These are phyloP conservation scores for Machimus atricapillus DNA, from an alignment of 2,888 invertebrate genomes.

Conservation along the genomic window DNA sequence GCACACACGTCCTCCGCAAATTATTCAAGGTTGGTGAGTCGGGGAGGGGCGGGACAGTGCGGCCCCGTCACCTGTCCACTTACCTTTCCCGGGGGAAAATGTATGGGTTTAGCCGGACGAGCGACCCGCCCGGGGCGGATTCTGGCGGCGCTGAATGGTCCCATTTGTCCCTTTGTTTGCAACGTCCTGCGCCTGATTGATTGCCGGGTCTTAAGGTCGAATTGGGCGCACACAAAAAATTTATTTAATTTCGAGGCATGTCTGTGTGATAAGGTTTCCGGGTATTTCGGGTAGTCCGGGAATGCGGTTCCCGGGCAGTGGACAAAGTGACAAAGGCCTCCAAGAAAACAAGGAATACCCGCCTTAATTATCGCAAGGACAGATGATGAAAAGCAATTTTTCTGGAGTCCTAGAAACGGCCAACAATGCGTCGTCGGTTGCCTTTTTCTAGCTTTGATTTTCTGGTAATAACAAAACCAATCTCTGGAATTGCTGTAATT, in stretches of 20 bases:
- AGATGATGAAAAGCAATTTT: neutral
- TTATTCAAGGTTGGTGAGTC: neutral
- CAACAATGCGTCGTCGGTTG: neutral
- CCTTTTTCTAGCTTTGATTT: neutral
- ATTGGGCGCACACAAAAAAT: neutral
- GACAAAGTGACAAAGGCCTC: neutral
- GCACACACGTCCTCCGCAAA: neutral
- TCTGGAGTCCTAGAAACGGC: neutral
- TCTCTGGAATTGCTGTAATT: neutral
- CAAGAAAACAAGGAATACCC: neutral
- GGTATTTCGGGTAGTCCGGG: neutral
- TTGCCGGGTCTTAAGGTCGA: neutral
- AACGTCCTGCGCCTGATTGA: neutral
- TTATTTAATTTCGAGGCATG: neutral
- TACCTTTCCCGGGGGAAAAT: neutral
- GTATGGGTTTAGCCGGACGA: neutral
- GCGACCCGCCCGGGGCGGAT: neutral
- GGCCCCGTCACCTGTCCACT: neutral
- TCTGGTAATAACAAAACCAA: neutral
- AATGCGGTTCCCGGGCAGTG: neutral
- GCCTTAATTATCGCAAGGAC: neutral
- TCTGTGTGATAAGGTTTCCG: neutral
- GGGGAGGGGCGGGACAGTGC: neutral
- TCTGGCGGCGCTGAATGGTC: neutral
- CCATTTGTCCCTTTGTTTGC: neutral